Conservation (phyloP, 37 sponge, comb jelly and placozoan genomes). For the Cladorhizidae sp. region DNA sequence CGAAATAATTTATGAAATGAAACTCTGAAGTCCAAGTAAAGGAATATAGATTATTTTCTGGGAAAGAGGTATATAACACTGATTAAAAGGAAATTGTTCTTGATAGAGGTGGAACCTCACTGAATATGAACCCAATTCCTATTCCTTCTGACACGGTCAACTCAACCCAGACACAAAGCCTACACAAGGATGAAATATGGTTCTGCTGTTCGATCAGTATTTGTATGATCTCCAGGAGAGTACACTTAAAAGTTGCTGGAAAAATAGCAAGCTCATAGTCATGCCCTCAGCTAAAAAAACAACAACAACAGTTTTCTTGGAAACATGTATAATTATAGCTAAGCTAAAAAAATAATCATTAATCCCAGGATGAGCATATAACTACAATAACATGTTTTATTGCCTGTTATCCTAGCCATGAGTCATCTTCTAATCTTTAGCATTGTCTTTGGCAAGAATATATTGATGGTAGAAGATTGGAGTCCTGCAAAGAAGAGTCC, state of each 20-base stretch:
- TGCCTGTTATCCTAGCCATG: too few species aligned
- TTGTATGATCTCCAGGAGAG: not conserved
- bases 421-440: too few species aligned
- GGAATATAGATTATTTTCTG: not conserved
- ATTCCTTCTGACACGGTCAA: constrained; percentile 39
- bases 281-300: constrained; percentile 1
- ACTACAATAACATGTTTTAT: too few species aligned
- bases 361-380: too few species aligned
- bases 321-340: too few species aligned
- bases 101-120: not conserved
- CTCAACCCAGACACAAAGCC: constrained; percentile 22
- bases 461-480: too few species aligned
- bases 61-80: not conserved
- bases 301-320: constrained; percentile 14
- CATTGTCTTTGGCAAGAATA: too few species aligned
- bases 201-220: constrained; percentile 17
- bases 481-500: too few species aligned
- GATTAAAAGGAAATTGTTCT: not conserved
- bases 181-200: constrained; percentile 37
- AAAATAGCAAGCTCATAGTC: constrained; percentile 11
- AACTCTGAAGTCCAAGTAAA: too few species aligned
- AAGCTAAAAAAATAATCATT: too few species aligned
- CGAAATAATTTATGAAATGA: not conserved
- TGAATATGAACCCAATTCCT: not conserved
- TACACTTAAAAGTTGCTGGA: constrained; percentile 1